Conservation (phyloP, 2,113 vertebrate species). For the Lasiurus borealis region DNA sequence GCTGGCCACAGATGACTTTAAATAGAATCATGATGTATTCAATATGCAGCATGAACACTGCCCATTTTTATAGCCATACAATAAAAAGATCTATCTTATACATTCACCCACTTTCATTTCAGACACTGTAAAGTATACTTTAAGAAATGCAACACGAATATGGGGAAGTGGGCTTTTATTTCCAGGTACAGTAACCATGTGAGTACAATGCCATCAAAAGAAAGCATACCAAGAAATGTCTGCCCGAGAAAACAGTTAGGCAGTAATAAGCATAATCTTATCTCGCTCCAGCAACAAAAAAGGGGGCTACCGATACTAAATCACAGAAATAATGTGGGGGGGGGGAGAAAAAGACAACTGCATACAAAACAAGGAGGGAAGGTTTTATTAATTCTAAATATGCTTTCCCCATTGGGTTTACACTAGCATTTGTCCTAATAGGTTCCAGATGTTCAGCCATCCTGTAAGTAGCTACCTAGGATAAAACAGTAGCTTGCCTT, state of each 20-base stretch:
- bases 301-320: conserved; percentile 72
- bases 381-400: conserved; percentile 86
- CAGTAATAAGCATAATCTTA: conserved; percentile 36
- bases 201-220: background rate
- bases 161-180: background rate
- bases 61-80: conserved; percentile 43
- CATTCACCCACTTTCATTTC: conserved; percentile 7
- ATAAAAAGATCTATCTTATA: conserved; percentile 35
- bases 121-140: background rate
- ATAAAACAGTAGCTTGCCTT: conserved; percentile 74
- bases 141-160: conserved; percentile 45
- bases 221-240: background rate
- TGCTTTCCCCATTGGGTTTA: conserved; percentile 83
- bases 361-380: conserved; percentile 81
- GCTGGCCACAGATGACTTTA: conserved; percentile 60
- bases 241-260: background rate
- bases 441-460: conserved; percentile 84
- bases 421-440: conserved; percentile 81
- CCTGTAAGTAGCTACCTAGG: conserved; percentile 68
- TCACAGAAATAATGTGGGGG: conserved; percentile 74
- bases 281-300: background rate
- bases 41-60: conserved; percentile 35
- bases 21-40: conserved; percentile 66
- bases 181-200: background rate
- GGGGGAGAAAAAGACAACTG: conserved; percentile 81